phyloP scores from a whole-genome alignment of 2,888 invertebrate species.

The Callimorpha dominula region DNA sequence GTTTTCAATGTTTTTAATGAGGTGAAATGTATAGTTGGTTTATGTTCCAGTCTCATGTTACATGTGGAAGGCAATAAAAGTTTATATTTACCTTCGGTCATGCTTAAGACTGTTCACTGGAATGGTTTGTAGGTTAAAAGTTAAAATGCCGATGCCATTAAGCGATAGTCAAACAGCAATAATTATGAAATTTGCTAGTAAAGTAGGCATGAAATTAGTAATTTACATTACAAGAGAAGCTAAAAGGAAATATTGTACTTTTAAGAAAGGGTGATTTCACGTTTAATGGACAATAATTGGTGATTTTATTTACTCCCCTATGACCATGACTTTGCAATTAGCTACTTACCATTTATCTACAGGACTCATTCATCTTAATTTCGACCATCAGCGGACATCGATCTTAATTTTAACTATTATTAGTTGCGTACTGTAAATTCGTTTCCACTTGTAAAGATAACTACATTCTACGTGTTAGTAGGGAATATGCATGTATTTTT shows the following conservation, averaged over 20 bases:
- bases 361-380: conserved; percentile 39
- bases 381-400: conserved; percentile 25
- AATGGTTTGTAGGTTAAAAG: conserved; percentile 15
- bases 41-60: conserved; percentile 34
- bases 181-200: conserved; percentile 9
- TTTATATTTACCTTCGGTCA: conserved; percentile 29
- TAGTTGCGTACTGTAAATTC: not conserved
- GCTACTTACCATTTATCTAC: conserved; percentile 20
- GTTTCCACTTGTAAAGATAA: not conserved
- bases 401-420: conserved; percentile 7
- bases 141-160: conserved; percentile 14
- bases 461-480: too few species aligned
- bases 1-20: conserved; percentile 48
- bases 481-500: too few species aligned
- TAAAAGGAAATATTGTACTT: conserved; percentile 16
- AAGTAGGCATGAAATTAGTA: conserved; percentile 18
- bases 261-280: conserved; percentile 39
- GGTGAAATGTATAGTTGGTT: conserved; percentile 40
- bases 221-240: conserved; percentile 15
- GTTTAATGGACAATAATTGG: conserved; percentile 23
- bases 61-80: conserved; percentile 33
- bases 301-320: conserved; percentile 30
- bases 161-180: conserved; percentile 16
- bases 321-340: conserved; percentile 38
- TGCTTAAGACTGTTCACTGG: conserved; percentile 13